A percentile compares a stretch with the other conserved stretches of the same genome.
phyloP scores from a whole-genome alignment of 2,113 vertebrate species.

The Mobula birostris region DNA sequence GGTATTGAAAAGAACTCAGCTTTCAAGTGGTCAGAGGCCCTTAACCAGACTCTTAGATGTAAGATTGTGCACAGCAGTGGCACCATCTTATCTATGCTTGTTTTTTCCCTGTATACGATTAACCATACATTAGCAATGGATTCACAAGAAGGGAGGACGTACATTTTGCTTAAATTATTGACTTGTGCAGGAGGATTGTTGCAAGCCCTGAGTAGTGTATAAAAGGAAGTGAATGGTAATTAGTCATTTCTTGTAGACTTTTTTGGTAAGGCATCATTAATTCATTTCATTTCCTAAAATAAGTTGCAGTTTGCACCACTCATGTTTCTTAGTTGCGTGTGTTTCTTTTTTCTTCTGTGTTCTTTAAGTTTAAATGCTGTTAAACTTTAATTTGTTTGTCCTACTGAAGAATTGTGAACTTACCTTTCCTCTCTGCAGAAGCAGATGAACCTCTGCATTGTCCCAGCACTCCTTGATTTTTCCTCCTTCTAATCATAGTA shows the following conservation, averaged over 20 bases:
- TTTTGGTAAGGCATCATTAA: not conserved
- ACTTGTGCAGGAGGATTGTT: not conserved
- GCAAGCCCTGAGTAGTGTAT: not conserved
- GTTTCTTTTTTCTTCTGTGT: not conserved
- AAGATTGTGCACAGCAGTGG: not conserved
- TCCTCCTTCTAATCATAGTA: not conserved
- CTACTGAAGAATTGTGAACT: not conserved
- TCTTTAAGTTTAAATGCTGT: not conserved
- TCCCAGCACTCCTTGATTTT: not conserved
- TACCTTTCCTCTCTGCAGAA: not conserved
- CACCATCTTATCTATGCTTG: not conserved
- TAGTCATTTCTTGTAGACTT: not conserved
- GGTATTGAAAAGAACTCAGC: no score
- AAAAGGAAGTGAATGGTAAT: not conserved
- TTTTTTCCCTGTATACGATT: not conserved
- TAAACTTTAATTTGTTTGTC: not conserved
- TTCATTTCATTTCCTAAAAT: not conserved
- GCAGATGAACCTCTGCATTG: not conserved
- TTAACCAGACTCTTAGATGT: not conserved
- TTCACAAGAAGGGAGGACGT: not conserved
- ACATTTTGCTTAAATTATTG: not conserved
- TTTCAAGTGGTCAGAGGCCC: not conserved
- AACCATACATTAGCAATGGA: not conserved
- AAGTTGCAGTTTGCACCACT: not conserved
- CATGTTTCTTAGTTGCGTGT: not conserved